These are phyloP conservation scores for Formica selysi DNA, from an alignment of 1,140 invertebrate genomes.

Conservation along the genomic window DNA sequence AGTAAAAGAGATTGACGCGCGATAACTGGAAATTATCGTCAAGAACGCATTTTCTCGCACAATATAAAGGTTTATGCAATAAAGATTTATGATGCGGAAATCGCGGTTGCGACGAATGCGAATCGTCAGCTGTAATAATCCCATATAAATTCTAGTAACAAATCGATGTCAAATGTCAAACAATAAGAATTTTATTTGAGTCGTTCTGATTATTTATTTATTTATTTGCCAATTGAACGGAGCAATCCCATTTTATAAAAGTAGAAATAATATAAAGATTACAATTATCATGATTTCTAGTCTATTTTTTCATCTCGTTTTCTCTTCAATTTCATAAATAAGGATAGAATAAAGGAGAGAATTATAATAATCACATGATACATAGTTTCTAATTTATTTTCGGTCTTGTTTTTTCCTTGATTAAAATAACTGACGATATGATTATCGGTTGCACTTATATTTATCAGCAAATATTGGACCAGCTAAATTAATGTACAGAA, in stretches of 20 bases:
- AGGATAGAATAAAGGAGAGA: no score
- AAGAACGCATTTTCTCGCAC: background rate
- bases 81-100: constrained; percentile 12
- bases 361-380: background rate
- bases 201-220: background rate
- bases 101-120: background rate
- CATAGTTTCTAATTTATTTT: background rate
- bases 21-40: background rate
- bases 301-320: no score
- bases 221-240: background rate
- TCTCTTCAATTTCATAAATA: no score
- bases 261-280: background rate
- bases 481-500: background rate
- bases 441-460: background rate
- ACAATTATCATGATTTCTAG: no score
- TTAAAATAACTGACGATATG: background rate
- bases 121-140: background rate
- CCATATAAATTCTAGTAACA: background rate
- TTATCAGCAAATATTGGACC: background rate
- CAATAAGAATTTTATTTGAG: background rate
- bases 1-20: background rate
- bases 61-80: background rate
- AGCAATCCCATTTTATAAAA: background rate
- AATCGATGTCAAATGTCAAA: background rate
- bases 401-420: background rate